Conservation (phyloP, 2,888 invertebrate species). For the Pegoplata infirma region DNA sequence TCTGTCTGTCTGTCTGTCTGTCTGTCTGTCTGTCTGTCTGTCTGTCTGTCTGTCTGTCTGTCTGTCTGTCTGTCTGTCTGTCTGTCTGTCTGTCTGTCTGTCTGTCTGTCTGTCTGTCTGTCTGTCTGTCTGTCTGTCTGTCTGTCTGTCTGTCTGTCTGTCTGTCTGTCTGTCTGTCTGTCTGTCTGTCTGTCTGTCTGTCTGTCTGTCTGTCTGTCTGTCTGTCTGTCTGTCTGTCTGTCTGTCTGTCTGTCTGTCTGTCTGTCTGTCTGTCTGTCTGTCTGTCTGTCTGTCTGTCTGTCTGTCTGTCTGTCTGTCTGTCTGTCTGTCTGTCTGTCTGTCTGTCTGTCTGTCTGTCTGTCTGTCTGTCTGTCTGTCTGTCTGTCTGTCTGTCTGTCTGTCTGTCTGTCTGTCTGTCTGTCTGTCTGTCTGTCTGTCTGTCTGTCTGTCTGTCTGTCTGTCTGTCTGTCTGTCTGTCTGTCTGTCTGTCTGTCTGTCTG, state of each 20-base stretch:
- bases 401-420: too few relatives aligned
- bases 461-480: too few relatives aligned
- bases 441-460: too few relatives aligned
- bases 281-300: constrained; percentile 11
- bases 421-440: too few relatives aligned
- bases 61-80: constrained; percentile 17
- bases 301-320: constrained; percentile 15
- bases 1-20: constrained; percentile 15
- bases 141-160: constrained; percentile 15
- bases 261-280: constrained; percentile 15
- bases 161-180: constrained; percentile 15
- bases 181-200: constrained; percentile 15
- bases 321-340: constrained; percentile 11
- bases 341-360: constrained; percentile 15
- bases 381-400: too few relatives aligned
- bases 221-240: constrained; percentile 15
- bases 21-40: constrained; percentile 17
- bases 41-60: constrained; percentile 15
- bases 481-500: too few relatives aligned
- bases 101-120: constrained; percentile 10
- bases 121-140: constrained; percentile 11
- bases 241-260: constrained; percentile 11
- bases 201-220: constrained; percentile 11
- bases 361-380: too few relatives aligned
- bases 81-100: constrained; percentile 15